Conservation (phyloP, 2,888 invertebrate species). For the Mesodorylaimus sp. region DNA sequence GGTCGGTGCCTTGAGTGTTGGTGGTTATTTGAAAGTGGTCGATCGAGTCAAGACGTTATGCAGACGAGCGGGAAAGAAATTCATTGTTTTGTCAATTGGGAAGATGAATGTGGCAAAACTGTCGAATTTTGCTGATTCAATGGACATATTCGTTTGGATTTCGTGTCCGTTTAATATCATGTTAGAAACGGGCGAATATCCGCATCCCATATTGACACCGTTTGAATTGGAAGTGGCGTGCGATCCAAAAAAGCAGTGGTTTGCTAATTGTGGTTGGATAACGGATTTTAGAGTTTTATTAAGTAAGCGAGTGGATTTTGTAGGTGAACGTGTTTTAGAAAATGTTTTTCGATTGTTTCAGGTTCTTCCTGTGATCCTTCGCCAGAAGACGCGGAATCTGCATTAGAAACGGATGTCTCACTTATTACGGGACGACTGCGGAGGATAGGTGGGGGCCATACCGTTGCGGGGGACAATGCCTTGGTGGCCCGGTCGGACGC, state of each 20-base stretch:
- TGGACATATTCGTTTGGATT: conserved; percentile 75
- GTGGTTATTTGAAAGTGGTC: conserved; percentile 38
- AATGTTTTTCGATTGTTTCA: no score
- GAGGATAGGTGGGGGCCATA: background rate
- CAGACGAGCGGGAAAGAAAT: conserved; percentile 57
- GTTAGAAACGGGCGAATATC: conserved; percentile 57
- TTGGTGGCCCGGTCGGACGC: conserved; percentile 7
- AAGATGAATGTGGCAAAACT: conserved; percentile 83
- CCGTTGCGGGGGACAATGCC: background rate
- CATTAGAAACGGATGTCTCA: background rate
- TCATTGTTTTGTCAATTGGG: conserved; percentile 76
- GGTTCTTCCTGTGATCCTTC: no score
- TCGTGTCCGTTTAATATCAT: conserved; percentile 71
- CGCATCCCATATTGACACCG: conserved; percentile 70
- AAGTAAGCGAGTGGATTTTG: no score
- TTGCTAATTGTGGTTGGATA: conserved; percentile 20
- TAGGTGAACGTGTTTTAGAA: no score
- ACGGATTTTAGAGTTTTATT: conserved; percentile 20
- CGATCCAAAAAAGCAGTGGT: conserved; percentile 12
- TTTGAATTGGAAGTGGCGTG: conserved; percentile 59
- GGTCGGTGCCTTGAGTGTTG: conserved; percentile 70
- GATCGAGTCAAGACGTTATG: conserved; percentile 40
- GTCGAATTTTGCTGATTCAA: conserved; percentile 68
- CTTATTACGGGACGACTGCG: background rate
- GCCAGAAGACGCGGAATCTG: no score